These are phyloP conservation scores for Falco peregrinus DNA, from an alignment of 2,797 vertebrate genomes.

Conservation along the genomic window DNA sequence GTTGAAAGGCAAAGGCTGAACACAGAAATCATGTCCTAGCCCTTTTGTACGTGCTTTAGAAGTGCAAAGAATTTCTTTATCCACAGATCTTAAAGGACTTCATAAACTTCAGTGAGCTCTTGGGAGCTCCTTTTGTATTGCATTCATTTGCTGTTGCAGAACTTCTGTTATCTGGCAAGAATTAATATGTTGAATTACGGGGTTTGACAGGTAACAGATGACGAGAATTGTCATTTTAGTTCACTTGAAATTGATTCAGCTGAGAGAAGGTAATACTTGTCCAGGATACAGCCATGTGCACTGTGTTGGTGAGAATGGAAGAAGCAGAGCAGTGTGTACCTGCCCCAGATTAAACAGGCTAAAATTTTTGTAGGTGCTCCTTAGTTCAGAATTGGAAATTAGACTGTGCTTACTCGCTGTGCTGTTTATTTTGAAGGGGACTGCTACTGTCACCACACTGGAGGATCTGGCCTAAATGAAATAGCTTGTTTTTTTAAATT, in stretches of 20 bases:
- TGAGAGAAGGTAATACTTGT: background rate
- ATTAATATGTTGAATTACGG: background rate
- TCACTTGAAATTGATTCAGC: background rate
- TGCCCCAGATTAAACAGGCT: background rate
- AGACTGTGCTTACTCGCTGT: background rate
- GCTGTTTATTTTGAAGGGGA: background rate
- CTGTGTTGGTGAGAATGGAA: background rate
- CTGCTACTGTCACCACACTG: background rate
- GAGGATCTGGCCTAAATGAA: background rate
- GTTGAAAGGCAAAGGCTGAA: background rate
- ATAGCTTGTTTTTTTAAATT: background rate
- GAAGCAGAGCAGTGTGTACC: background rate
- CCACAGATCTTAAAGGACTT: background rate
- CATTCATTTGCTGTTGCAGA: background rate
- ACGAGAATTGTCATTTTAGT: background rate
- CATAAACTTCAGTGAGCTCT: background rate
- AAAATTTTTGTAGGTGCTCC: background rate
- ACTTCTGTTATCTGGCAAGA: background rate
- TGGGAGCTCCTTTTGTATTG: accelerated
- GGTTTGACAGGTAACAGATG: background rate
- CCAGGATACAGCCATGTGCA: background rate
- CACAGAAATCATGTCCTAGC: background rate
- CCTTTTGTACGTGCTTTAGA: background rate
- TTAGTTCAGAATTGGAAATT: background rate
- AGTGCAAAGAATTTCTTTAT: background rate